Base-by-base conservation (phyloP, 2,888 invertebrate species). In the Desoria tigrina region DNA sequence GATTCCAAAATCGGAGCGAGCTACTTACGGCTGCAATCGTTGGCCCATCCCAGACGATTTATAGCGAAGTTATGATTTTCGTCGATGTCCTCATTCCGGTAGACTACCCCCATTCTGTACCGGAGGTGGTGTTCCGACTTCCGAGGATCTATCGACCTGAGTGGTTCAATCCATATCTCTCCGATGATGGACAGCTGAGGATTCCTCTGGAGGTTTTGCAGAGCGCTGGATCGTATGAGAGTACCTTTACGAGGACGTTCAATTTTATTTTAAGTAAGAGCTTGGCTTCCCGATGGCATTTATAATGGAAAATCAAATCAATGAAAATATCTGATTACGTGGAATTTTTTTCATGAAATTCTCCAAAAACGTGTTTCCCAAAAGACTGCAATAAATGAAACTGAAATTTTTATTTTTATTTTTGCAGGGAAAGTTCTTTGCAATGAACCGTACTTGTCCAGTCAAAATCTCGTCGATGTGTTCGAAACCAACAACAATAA, bases 31-130 rank as follows among this genome's bases (percentile, higher is more conserved):
- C 93, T 60, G 90, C 95, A 90, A 92, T 96, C 74, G 85, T 89
- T 60, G 96, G 96, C 0, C 95, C 96, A 1, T 86, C 86, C 68
- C 88, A 89, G 76, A 96, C 96, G 0, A 95, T 96, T 0, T 96
- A 96, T 81, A 93, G 95, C 80, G 94, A 92, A 78, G 94, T 94
- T 0, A 83, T 95, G 74, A 96, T 96, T 82, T 85, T 94, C 78
- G 96, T 96, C 81, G 63, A 63, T 24, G 32, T 63, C 18, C 23
- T 42, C 23, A 37, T 63, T 14, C 55, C 63, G 1, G 18, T 11
- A 11, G 28, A 18, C 2, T 60, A 60, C 24, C 60, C 60, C 2
- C 1, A 24, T 9, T 21, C 24, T 6, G 27, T 51, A 28, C 60
- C 60, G 23, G 37, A 37, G 32, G 60, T 51, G 4, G 14, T 26